A percentile compares a stretch with the other conserved stretches of the same genome.
Conservation (phyloP, 2,888 invertebrate genomes). For the Bombylius discolor region DNA sequence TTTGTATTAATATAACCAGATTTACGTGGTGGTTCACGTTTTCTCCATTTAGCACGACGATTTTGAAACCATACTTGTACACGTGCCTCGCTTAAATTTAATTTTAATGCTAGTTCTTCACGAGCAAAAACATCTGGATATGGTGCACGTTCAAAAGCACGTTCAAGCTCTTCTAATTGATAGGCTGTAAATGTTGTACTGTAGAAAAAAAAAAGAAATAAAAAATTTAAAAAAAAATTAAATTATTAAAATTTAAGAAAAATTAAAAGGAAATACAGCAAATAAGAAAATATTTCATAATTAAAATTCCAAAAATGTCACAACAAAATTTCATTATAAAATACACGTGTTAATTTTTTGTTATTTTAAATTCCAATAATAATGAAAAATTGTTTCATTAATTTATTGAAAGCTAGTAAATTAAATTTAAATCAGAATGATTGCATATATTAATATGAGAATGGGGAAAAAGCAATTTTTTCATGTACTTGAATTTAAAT, state of each 20-base stretch:
- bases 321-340: no score
- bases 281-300: no score
- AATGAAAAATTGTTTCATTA: no score
- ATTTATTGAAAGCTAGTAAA: no score
- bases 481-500: no score
- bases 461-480: no score
- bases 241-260: conserved; percentile 1
- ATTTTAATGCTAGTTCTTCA: conserved; percentile 81
- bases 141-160: conserved; percentile 88
- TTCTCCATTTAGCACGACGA: conserved; percentile 86
- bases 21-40: conserved; percentile 84
- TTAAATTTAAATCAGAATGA: no score
- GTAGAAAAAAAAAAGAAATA: conserved; percentile 25
- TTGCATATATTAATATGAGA: no score
- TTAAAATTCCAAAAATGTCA: no score
- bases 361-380: no score
- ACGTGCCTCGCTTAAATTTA: conserved; percentile 71
- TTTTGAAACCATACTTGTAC: conserved; percentile 51
- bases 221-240: no score
- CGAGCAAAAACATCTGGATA: conserved; percentile 94
- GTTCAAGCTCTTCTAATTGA: conserved; percentile 83
- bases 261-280: not conserved
- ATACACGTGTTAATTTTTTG: no score
- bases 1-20: conserved; percentile 64
- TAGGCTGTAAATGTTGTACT: conserved; percentile 94